Evolutionary conservation across 92 coral and sea anemone species (phyloP), one percentile per base, ranked within the genome.

Genomic region (Umimayanthus chanpuru): DNA sequence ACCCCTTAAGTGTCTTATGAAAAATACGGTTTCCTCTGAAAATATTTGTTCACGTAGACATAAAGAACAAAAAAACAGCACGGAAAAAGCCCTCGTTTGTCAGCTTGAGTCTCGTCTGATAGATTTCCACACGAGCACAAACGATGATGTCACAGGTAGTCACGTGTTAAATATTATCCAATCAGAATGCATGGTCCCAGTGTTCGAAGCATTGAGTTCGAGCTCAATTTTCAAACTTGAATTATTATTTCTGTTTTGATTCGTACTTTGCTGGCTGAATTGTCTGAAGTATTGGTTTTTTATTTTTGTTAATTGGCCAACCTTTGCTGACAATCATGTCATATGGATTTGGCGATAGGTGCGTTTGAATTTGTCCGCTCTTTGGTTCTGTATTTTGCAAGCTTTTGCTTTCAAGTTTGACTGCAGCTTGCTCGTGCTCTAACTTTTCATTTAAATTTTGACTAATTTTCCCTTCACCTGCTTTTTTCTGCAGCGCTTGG

Each of bases 181-280:
- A 83, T 83, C 87, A 47, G 66, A 83, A 43, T 29, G 44, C 18
- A 47, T 14, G 32, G 87, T 83, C 77, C 77, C 67, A 43, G 78
- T 41, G 79, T 68, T 83, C 87, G 87, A 83, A 70, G 87, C 87
- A 44, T 80, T 83, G 78, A 83, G 76, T 68, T 82, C 72, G 76
- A 82, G 86, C 64, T 82, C 86, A 67, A 82, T 39, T 55, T 82
- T 82, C 47, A 56, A 68, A 83, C 64, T 70, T 83, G 87, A 83
- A 72, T 55, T 49, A 26, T 43, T 78, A 81, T 65, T 65, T 81
- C 76, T 81, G 86, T 81, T 68, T 70, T 83, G 87, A 32, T 71
- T 71, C 78, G 4, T n/a, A n/a, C 77, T 83, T 68, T 83, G 67
- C 77, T 5, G 25, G 9, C 61, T 70, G 78, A 26, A 83, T 83